These are phyloP conservation scores for Polymixis flavicincta DNA, from an alignment of 2,888 invertebrate species.

Conservation along the genomic window DNA sequence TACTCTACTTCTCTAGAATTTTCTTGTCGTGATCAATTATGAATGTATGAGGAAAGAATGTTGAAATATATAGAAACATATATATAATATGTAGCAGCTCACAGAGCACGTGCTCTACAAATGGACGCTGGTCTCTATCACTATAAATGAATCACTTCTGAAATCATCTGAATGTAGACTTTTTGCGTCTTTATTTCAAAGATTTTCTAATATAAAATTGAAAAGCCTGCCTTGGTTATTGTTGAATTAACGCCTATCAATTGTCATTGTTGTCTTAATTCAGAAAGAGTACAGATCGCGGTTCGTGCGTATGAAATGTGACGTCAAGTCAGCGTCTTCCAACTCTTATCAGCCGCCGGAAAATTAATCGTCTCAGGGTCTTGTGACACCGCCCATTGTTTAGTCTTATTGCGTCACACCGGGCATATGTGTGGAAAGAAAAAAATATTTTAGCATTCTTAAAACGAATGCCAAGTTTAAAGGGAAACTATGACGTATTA, in stretches of 20 bases:
- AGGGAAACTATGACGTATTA: slow-evolving; percentile 36
- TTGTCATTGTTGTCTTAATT: slow-evolving; percentile 22
- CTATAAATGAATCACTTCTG: not conserved
- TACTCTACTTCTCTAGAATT: slow-evolving; percentile 15
- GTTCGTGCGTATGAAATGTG: slow-evolving; percentile 18
- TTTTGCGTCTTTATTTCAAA: not conserved
- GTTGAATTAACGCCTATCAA: slow-evolving; percentile 17
- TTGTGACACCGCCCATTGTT: slow-evolving; percentile 45
- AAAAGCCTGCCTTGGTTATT: not conserved
- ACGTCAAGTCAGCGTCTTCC: slow-evolving; percentile 29
- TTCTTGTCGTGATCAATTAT: slow-evolving; percentile 2
- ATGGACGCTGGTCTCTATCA: not conserved
- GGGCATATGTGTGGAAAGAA: slow-evolving; percentile 7
- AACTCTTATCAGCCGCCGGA: slow-evolving; percentile 40
- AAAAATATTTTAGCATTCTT: slow-evolving; percentile 25
- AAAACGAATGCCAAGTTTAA: slow-evolving; percentile 42
- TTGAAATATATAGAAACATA: no score
- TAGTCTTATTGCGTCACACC: slow-evolving; percentile 31
- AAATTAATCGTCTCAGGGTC: slow-evolving; percentile 44
- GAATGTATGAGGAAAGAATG: no score
- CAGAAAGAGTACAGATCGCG: slow-evolving; percentile 7
- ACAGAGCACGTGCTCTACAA: not conserved
- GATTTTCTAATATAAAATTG: not conserved
- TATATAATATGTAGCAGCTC: no score
- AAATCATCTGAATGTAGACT: not conserved